A percentile compares a stretch with the other conserved stretches of the same genome.
phyloP scores from a whole-genome alignment of 1,140 invertebrate genomes.

The Octopus bimaculoides region DNA sequence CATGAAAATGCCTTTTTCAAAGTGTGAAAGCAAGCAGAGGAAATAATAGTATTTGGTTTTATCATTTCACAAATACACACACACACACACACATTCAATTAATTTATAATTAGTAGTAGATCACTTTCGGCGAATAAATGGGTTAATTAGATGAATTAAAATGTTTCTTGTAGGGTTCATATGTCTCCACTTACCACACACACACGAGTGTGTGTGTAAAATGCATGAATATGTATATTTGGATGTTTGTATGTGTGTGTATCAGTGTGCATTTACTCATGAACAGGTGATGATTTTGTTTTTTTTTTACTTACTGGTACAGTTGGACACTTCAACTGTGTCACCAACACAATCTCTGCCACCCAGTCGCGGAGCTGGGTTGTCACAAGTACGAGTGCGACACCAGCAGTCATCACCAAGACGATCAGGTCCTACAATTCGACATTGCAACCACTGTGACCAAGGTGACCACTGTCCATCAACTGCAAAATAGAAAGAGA shows the following conservation, averaged over 20 bases:
- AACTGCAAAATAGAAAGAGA: conserved; percentile 54
- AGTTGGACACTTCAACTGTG: conserved; percentile 60
- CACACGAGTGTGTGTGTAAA: no score
- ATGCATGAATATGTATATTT: background rate
- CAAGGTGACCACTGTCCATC: conserved; percentile 68
- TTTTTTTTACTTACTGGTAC: conserved; percentile 49
- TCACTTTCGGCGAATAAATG: no score
- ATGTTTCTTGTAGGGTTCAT: no score
- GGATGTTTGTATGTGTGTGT: background rate
- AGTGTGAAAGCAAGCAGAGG: no score
- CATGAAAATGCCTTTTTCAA: no score
- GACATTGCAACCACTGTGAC: conserved; percentile 62
- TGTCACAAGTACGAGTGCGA: conserved; percentile 49
- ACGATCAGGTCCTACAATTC: conserved; percentile 55
- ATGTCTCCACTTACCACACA: no score
- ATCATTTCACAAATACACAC: no score
- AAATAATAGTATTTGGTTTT: no score
- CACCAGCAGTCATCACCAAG: conserved; percentile 68
- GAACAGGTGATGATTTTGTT: no score
- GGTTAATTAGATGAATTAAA: no score
- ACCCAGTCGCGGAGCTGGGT: conserved; percentile 42
- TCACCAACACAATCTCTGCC: conserved; percentile 45
- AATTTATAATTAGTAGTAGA: no score
- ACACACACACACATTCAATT: no score
- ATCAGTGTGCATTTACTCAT: background rate